Percentiles rank a stretch among this genome's conserved stretches.
Evolutionary conservation across 2,113 vertebrate genomes (phyloP).

Genomic region (Trematomus loennbergii): DNA sequence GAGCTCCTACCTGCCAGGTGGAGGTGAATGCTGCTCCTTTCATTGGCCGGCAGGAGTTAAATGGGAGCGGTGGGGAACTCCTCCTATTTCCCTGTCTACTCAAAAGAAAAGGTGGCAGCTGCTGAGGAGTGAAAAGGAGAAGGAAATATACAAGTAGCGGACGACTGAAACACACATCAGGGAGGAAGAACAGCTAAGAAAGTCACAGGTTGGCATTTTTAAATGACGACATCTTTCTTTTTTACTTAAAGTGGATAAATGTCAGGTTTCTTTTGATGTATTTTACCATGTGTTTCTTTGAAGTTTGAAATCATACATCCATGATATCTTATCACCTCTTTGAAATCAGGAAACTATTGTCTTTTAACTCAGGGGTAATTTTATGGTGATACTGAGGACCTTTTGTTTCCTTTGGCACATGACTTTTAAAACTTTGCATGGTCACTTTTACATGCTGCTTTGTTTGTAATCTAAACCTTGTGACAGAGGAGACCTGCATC

Average conservation of each 20-base stretch:
- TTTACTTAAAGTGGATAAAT: neutral
- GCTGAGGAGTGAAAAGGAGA: slow-evolving; percentile 33
- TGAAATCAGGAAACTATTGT: neutral
- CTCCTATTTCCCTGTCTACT: slow-evolving; percentile 50
- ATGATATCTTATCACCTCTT: neutral
- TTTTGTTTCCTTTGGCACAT: neutral
- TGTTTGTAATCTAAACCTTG: slow-evolving; percentile 43
- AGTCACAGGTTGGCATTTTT: slow-evolving; percentile 49
- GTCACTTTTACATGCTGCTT: slow-evolving; percentile 59
- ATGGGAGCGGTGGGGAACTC: slow-evolving; percentile 19
- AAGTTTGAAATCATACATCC: neutral
- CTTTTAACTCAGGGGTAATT: no score
- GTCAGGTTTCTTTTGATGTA: neutral
- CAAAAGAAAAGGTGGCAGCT: slow-evolving; percentile 43
- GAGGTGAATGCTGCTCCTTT: slow-evolving; percentile 27
- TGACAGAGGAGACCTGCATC: neutral
- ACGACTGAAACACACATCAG: neutral
- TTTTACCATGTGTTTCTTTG: neutral
- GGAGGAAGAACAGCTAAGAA: neutral
- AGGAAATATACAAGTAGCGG: slow-evolving; percentile 5
- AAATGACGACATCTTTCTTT: neutral
- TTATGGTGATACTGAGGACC: no score
- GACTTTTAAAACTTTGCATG: slow-evolving; percentile 33
- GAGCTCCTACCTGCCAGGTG: slow-evolving; percentile 65
- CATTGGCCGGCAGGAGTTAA: slow-evolving; percentile 58